Base-by-base conservation (phyloP, 2,888 invertebrate genomes). In the Encarsia formosa region DNA sequence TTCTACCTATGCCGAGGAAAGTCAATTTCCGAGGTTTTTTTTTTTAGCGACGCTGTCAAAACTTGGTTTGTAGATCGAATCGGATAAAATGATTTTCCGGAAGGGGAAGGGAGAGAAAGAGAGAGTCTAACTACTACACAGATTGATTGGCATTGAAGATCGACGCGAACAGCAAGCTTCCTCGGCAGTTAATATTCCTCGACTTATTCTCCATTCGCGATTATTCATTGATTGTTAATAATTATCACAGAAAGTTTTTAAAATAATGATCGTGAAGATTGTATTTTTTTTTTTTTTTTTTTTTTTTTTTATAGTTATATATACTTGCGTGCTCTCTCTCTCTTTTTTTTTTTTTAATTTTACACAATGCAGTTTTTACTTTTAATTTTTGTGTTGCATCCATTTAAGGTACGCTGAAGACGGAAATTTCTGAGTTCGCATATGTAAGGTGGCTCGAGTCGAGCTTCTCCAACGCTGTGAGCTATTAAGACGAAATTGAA, bases 171-270 rank as follows among this genome's bases (percentile, higher is more conserved):
- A 22, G 13, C 35, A 16, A 46, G 34, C 39, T 43, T 34, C 15
- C 38, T 39, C 46, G 39, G 39, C 48, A 41, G 40, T 37, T 22
- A 38, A 43, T 44, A n/a, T n/a, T n/a, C n/a, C n/a, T n/a, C n/a
- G n/a, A n/a, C n/a, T n/a, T n/a, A n/a, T n/a, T n/a, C n/a, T n/a
- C n/a, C n/a, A 42, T 32, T 44, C 51, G 46, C 54, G 20, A 44
- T 39, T 45, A 38, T 59, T 70, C 66, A 68, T 69, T 73, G 73
- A 73, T 73, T 73, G 73, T 73, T 73, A 72, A 73, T 73, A 73
- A 73, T 73, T 73, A 73, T 73, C 73, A 73, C 73, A 73, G 73
- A 72, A 73, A 71, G 71, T 72, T 73, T 65, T 62, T 71, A 70
- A 73, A 73, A 68, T 66, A 71, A 71, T 67, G 65, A 65, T 63